phyloP scores from a whole-genome alignment of 2,888 invertebrate genomes.

The Ophonus ardosiacus region DNA sequence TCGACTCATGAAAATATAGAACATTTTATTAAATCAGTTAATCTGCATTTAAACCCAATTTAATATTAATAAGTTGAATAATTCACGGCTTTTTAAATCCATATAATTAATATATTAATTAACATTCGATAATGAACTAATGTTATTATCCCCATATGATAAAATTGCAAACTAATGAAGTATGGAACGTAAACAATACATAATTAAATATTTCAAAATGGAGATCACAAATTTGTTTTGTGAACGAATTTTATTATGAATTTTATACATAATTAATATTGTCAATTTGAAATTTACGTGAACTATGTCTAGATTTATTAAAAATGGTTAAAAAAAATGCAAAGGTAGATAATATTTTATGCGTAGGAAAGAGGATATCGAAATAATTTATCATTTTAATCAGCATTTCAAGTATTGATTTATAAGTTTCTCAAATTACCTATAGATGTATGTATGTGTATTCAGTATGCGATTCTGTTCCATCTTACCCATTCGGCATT shows the following conservation, averaged over 20 bases:
- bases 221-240: slow-evolving; percentile 38
- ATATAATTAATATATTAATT: slow-evolving; percentile 41
- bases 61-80: slow-evolving; percentile 7
- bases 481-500: too few species aligned
- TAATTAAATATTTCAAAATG: slow-evolving; percentile 40
- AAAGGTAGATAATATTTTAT: too few species aligned
- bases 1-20: neutral
- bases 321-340: neutral
- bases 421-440: neutral
- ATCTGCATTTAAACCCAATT: slow-evolving; percentile 10
- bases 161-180: slow-evolving; percentile 49
- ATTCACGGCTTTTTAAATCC: slow-evolving; percentile 14
- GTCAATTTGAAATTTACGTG: slow-evolving; percentile 1
- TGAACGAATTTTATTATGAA: slow-evolving; percentile 11
- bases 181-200: slow-evolving; percentile 50
- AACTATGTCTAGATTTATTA: neutral
- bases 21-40: neutral
- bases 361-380: neutral
- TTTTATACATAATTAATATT: slow-evolving; percentile 44
- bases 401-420: slow-evolving; percentile 16
- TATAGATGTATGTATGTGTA: neutral
- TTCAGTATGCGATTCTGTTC: neutral
- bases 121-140: slow-evolving; percentile 53
- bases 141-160: slow-evolving; percentile 39
- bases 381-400: neutral